Evolutionary conservation across 2,797 vertebrate genomes (phyloP).

Genomic region (Aplochiton taeniatus): DNA sequence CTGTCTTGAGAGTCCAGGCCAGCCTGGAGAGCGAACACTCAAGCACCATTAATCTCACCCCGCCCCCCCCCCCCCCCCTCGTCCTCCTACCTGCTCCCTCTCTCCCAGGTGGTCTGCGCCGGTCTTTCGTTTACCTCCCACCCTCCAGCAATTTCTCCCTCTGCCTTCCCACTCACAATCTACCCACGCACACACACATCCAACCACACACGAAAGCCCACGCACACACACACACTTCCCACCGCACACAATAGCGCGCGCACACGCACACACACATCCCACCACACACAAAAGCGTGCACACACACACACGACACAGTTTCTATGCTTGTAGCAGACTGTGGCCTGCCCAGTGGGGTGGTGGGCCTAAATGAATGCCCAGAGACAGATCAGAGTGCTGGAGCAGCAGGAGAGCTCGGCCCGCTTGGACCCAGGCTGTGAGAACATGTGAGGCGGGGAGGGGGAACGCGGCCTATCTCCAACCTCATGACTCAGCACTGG

Average conservation of each 20-base stretch:
- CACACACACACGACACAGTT: background rate
- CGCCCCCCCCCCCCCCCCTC: constrained; percentile 64
- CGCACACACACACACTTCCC: background rate
- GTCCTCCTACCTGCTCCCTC: constrained; percentile 63
- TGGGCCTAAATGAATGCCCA: no score
- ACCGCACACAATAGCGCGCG: background rate
- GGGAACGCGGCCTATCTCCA: no score
- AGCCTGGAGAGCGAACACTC: constrained; percentile 60
- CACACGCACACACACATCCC: constrained; percentile 8
- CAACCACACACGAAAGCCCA: constrained; percentile 11
- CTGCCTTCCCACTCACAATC: background rate
- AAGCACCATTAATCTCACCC: constrained; percentile 77
- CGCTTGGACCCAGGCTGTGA: no score
- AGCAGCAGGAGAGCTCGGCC: no score
- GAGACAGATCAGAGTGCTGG: background rate
- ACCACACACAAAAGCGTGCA: constrained; percentile 9
- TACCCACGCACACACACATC: constrained; percentile 11
- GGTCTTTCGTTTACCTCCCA: constrained; percentile 60
- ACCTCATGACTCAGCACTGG: no score
- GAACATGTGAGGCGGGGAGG: no score
- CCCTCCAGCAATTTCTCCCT: constrained; percentile 24
- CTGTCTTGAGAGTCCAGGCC: constrained; percentile 62
- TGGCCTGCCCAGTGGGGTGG: no score
- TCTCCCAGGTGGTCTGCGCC: constrained; percentile 66
- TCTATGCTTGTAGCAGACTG: no score